A percentile compares a stretch with the other conserved stretches of the same genome.
phyloP scores from a whole-genome alignment of 2,113 vertebrate species.

The Corvus cornix region DNA sequence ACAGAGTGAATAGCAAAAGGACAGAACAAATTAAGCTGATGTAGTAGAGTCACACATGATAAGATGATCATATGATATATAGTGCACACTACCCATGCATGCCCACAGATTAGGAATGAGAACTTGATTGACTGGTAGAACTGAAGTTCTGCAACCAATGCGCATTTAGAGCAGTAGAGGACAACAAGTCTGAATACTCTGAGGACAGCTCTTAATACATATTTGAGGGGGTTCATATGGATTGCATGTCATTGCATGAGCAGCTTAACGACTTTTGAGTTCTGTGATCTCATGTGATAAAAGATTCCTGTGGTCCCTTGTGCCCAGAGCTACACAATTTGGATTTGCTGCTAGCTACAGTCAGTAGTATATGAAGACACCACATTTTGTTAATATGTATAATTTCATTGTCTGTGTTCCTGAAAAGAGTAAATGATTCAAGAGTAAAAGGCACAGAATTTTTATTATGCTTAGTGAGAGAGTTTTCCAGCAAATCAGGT shows the following conservation, averaged over 20 bases:
- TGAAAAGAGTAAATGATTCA: slow-evolving; percentile 18
- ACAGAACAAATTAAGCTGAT: neutral
- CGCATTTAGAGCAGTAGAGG: neutral
- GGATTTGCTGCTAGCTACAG: neutral
- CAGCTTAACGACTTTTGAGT: neutral
- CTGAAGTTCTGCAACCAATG: neutral
- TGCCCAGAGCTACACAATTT: neutral
- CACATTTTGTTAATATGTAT: neutral
- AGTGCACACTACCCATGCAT: neutral
- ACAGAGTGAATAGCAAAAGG: neutral
- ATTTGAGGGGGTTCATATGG: neutral
- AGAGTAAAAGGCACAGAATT: neutral
- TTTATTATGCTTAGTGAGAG: slow-evolving; percentile 2
- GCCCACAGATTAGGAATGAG: neutral
- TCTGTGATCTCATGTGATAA: neutral
- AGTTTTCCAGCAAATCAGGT: neutral
- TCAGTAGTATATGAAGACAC: neutral
- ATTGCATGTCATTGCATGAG: neutral
- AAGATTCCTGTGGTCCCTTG: neutral
- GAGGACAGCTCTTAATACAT: neutral
- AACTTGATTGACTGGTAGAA: neutral
- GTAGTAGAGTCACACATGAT: neutral
- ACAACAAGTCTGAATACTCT: neutral
- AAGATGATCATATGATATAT: neutral
- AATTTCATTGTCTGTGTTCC: neutral